Base-by-base conservation (phyloP, 2,888 invertebrate species). In the Plebejus argus region DNA sequence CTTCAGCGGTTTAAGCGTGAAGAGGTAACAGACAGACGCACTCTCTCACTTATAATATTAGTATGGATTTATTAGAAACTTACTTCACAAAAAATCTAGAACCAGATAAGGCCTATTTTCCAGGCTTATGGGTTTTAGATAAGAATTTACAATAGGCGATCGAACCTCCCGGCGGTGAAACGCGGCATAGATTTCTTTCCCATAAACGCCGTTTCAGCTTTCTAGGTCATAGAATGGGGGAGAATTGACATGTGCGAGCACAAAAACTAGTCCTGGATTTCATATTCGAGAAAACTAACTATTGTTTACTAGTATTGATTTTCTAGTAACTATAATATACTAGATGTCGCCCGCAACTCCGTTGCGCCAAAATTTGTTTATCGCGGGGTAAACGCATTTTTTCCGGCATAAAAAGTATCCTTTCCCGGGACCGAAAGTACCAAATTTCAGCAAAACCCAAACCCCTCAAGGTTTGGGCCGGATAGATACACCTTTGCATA, bases 141-240 rank as follows among this genome's bases (percentile, higher is more conserved):
- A 76, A 78, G 70, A 78, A 76, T 33, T 79, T 79, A 81, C 82
- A 82, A 83, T 82, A 80, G 82, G 77, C 79, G 81, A 83, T 80
- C 80, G 82, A 82, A 80, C 82, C 83, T 83, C 80, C 79, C 83
- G 83, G 83, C 82, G 81, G 82, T 78, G 82, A 82, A 82, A 83
- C 81, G 80, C 81, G 82, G 81, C 80, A 79, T 80, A 77, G 83
- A 83, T 83, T 83, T 83, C 83, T 83, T 83, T 83, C 80, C 83
- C 83, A 83, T 83, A 83, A 83, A 83, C 81, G 83, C 81, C 81
- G 81, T 83, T 82, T 83, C 80, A 83, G 79, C 81, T 82, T 82
- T 82, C 83, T 83, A 80, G 83, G 83, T 83, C 82, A 83, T 79
- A 79, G 79, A 81, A 79, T 12, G 49, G 23, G 10, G 20, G 39